Evolutionary conservation across 2,113 vertebrate species (phyloP), one percentile per base, ranked within the genome.

Genomic region (Oreotrochilus melanogaster): DNA sequence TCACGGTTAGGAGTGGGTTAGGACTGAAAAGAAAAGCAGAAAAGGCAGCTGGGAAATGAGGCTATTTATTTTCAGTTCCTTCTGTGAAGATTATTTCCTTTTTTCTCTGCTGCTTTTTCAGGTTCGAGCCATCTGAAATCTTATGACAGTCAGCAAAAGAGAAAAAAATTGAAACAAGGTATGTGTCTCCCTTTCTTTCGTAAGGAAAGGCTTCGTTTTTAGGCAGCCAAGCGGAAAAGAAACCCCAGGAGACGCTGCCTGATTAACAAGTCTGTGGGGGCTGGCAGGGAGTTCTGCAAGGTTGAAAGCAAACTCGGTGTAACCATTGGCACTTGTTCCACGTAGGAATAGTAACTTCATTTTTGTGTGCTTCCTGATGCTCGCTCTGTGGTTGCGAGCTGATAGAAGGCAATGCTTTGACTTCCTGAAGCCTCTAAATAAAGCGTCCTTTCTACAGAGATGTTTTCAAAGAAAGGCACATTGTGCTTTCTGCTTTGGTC

Each of bases 341-440:
- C 6, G 3, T 11, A 66, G 90, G 94, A 96, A 97, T 93, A 96
- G 82, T 88, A 69, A 90, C 71, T 27, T 90, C 90, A 88, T 96
- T 97, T 97, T 95, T 94, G 75, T 93, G 85, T 0, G 3, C 92
- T 96, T 96, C 95, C 96, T 96, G 93, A 88, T 43, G 93, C 85
- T 93, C 11, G 48, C 78, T 91, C 92, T 93, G 94, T n/a, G 78
- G 95, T 64, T 14, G n/a, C 3, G 82, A 90, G 89, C 85, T 83
- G 92, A 95, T 80, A 93, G 94, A 95, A 83, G 82, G 94, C 93
- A 94, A 74, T 1, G 24, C 81, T 91, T 86, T 35, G 22, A 71
- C 96, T 97, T 96, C 96, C 96, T 96, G 95, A 84, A 31, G 39
- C 69, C 88, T 86, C 90, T 64, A 88, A 92, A 96, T 88, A 96